These are phyloP conservation scores for Varanus salvator DNA, from an alignment of 2,113 vertebrate species.

Conservation along the genomic window DNA sequence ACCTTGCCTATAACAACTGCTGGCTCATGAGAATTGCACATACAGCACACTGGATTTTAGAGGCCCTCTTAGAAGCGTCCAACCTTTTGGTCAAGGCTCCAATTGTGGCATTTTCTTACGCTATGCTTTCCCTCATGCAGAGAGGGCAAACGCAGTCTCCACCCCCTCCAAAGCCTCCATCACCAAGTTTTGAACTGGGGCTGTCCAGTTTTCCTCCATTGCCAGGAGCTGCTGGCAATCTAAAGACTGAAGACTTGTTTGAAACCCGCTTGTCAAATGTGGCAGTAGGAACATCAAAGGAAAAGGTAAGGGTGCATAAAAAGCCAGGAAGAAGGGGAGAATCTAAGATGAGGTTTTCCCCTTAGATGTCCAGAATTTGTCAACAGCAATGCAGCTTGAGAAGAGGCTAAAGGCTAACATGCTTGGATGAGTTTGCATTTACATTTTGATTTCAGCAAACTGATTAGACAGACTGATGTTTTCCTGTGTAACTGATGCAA, in stretches of 20 bases:
- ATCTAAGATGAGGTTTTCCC: too few relatives aligned
- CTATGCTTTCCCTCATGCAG: conserved; percentile 73
- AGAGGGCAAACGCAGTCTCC: conserved; percentile 92
- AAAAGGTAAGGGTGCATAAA: conserved; percentile 81
- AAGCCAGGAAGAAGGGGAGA: background rate
- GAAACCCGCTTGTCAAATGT: conserved; percentile 89
- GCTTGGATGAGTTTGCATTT: background rate
- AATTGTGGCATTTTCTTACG: background rate
- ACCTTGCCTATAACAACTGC: background rate
- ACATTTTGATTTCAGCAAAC: background rate
- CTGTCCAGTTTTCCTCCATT: conserved; percentile 96
- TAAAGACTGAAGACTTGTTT: conserved; percentile 90
- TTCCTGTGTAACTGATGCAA: background rate
- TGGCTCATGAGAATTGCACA: background rate
- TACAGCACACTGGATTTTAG: background rate
- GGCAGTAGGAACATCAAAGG: conserved; percentile 84
- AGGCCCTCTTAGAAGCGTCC: background rate
- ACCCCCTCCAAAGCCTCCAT: conserved; percentile 91
- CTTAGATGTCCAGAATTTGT: background rate
- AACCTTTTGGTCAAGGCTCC: background rate
- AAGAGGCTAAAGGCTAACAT: background rate
- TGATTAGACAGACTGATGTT: background rate
- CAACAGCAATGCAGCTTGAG: background rate
- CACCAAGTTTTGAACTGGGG: conserved; percentile 95
- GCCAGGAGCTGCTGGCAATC: conserved; percentile 93